Conservation (phyloP, 2,113 vertebrate genomes). For the Danionella cerebrum region DNA sequence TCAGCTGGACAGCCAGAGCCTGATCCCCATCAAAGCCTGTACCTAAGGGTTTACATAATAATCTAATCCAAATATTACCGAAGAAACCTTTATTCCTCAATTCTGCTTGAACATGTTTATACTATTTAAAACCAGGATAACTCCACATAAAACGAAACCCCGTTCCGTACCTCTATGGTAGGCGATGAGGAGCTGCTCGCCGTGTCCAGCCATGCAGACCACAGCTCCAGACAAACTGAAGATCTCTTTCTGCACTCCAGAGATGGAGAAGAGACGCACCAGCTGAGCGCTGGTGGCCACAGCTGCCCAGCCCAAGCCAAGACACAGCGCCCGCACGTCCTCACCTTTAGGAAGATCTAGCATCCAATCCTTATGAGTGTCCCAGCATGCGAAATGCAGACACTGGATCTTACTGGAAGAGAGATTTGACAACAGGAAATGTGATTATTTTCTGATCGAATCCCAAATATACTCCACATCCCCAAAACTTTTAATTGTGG, state of each 20-base stretch:
- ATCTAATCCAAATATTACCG: background rate
- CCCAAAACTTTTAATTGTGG: too few relatives aligned
- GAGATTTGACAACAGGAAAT: too few relatives aligned
- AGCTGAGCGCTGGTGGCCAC: conserved; percentile 75
- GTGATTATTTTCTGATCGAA: too few relatives aligned
- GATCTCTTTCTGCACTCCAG: conserved; percentile 84
- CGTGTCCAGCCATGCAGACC: conserved; percentile 83
- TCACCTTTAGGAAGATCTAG: conserved; percentile 83
- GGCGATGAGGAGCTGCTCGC: conserved; percentile 80
- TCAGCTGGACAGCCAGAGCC: conserved; percentile 81
- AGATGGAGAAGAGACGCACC: conserved; percentile 78
- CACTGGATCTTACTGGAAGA: conserved; percentile 85
- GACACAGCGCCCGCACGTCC: conserved; percentile 75
- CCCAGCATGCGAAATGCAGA: conserved; percentile 93
- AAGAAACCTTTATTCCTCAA: too few relatives aligned
- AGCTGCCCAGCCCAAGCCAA: conserved; percentile 87
- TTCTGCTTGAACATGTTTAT: too few relatives aligned
- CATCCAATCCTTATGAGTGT: conserved; percentile 93
- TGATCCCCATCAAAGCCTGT: conserved; percentile 90
- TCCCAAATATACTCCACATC: too few relatives aligned
- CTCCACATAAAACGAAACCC: too few relatives aligned
- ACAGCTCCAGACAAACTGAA: conserved; percentile 84
- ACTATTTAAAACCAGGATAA: too few relatives aligned
- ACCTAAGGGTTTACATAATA: conserved; percentile 55
- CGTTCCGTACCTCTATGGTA: conserved; percentile 93